Evolutionary conservation across 1,140 invertebrate genomes (phyloP).

Genomic region (Panonychus citri): DNA sequence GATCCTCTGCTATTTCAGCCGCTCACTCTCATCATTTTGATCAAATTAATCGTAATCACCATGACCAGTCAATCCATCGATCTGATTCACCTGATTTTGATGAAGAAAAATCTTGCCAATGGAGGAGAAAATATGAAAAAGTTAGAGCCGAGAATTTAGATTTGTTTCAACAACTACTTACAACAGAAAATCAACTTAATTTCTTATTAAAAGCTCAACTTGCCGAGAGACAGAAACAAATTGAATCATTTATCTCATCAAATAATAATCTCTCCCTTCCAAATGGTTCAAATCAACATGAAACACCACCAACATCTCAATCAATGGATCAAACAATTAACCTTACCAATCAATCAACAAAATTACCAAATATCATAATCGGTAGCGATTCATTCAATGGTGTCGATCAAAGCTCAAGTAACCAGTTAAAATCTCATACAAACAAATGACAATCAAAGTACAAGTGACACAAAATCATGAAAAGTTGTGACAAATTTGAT

Average conservation of each 20-base stretch:
- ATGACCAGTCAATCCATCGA: background rate
- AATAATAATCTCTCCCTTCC: too few relatives aligned
- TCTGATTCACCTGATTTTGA: background rate
- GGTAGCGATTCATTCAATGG: background rate
- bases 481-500: too few relatives aligned
- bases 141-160: background rate
- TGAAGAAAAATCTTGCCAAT: background rate
- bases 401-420: background rate
- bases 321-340: background rate
- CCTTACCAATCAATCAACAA: too few relatives aligned
- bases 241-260: background rate
- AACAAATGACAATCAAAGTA: too few relatives aligned
- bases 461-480: too few relatives aligned
- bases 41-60: too few relatives aligned
- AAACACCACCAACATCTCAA: too few relatives aligned
- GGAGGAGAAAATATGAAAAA: background rate
- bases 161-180: background rate
- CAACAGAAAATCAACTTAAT: background rate
- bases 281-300: background rate
- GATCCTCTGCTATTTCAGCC: too few relatives aligned
- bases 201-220: background rate
- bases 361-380: background rate
- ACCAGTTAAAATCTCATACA: background rate
- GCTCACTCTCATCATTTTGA: too few relatives aligned
- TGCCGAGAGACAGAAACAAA: background rate